Evolutionary conservation across 2,888 invertebrate genomes (phyloP).

Genomic region (Myopa testacea): DNA sequence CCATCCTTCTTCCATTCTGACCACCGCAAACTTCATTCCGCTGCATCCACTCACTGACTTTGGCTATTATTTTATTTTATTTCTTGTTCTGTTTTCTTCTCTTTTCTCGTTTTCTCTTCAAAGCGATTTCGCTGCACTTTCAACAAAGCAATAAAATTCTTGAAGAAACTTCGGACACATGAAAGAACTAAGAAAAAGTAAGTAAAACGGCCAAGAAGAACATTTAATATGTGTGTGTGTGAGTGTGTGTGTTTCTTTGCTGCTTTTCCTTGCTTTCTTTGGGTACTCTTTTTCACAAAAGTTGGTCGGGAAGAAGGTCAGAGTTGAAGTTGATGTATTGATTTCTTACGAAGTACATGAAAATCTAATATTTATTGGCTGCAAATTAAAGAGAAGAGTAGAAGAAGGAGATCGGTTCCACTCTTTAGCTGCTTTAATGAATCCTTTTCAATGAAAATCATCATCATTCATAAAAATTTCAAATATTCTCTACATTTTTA

Average conservation of each 20-base stretch:
- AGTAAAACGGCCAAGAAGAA: neutral
- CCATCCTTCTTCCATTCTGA: neutral
- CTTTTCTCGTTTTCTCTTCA: neutral
- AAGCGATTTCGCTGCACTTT: constrained; percentile 2
- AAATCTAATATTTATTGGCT: constrained; percentile 6
- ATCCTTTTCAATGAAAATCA: too few relatives aligned
- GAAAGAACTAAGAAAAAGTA: neutral
- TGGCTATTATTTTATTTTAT: constrained; percentile 30
- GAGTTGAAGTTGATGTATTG: neutral
- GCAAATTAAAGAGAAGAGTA: neutral
- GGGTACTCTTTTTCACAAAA: neutral
- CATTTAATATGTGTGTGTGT: neutral
- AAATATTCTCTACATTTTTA: neutral
- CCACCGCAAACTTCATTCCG: neutral
- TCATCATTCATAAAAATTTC: neutral
- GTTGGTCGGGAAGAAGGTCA: neutral
- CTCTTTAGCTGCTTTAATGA: too few relatives aligned
- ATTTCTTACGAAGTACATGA: neutral
- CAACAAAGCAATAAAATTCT: constrained; percentile 27
- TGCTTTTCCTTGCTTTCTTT: neutral
- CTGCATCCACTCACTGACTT: neutral
- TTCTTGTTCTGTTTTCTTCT: constrained; percentile 5
- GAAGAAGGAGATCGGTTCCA: neutral
- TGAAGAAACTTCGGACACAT: neutral
- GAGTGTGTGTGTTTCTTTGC: neutral